These are phyloP conservation scores for Sphinx pinastri DNA, from an alignment of 2,888 invertebrate species.

Conservation along the genomic window DNA sequence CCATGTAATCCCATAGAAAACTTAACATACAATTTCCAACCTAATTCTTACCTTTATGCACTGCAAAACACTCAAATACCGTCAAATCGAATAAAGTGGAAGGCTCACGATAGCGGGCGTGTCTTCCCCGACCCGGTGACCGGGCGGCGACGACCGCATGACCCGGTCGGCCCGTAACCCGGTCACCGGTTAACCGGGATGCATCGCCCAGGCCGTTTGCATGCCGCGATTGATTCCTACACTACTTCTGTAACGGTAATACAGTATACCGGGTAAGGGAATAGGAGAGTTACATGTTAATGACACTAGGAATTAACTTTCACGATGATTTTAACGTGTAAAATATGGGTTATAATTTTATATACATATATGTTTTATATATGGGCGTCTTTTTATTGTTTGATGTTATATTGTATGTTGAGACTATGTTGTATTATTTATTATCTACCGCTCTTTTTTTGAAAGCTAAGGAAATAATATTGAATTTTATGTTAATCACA, in stretches of 20 bases:
- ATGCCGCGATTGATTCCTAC: conserved; percentile 64
- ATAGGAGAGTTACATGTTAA: too few relatives aligned
- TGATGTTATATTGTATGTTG: too few relatives aligned
- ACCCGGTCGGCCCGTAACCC: conserved; percentile 72
- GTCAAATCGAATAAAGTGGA: conserved; percentile 45
- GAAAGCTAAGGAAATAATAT: too few relatives aligned
- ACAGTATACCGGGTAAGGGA: background rate
- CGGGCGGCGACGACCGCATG: conserved; percentile 64
- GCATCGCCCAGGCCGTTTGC: conserved; percentile 55
- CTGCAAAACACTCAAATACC: conserved; percentile 44
- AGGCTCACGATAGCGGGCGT: conserved; percentile 42
- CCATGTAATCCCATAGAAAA: conserved; percentile 15
- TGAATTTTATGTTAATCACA: too few relatives aligned
- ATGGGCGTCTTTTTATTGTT: too few relatives aligned
- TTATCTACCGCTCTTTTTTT: too few relatives aligned
- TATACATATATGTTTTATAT: too few relatives aligned
- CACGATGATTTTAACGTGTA: background rate
- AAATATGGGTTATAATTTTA: background rate
- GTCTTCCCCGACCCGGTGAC: conserved; percentile 54
- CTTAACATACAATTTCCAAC: conserved; percentile 23
- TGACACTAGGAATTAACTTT: too few relatives aligned
- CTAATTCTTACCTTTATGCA: conserved; percentile 38
- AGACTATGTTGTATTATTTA: too few relatives aligned
- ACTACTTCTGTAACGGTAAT: conserved; percentile 24
- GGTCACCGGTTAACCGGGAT: conserved; percentile 56